Conservation (phyloP, 2,113 vertebrate species). For the Natator depressus region DNA sequence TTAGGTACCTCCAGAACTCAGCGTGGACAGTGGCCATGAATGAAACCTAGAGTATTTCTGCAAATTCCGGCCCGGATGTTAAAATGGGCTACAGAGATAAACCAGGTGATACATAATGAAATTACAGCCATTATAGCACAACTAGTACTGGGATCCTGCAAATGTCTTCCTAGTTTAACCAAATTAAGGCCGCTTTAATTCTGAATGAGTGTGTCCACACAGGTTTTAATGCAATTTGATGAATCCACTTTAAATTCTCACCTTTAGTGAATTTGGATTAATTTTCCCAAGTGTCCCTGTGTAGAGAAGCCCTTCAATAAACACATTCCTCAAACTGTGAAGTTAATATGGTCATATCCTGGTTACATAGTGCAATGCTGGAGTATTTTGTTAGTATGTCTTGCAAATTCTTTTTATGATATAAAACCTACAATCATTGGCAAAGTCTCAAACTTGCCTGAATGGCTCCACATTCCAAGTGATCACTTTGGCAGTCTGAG, state of each 20-base stretch:
- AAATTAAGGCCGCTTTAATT: background rate
- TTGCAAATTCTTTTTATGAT: background rate
- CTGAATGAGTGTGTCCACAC: background rate
- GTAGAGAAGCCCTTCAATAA: background rate
- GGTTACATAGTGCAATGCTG: background rate
- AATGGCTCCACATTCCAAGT: accelerated
- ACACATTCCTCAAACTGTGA: background rate
- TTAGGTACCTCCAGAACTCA: background rate
- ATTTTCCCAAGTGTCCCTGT: background rate
- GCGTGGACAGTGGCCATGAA: background rate
- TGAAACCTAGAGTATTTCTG: background rate
- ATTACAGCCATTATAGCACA: background rate
- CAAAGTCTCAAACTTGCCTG: background rate
- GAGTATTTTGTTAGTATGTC: background rate
- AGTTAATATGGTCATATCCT: background rate
- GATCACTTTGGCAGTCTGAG: background rate
- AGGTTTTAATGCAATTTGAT: background rate
- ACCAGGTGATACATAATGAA: background rate
- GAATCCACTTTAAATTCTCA: background rate
- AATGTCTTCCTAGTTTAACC: background rate
- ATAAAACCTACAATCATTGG: background rate
- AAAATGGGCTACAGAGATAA: background rate
- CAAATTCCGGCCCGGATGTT: background rate
- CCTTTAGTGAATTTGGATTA: background rate
- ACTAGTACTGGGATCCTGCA: background rate